phyloP scores from a whole-genome alignment of 2,888 invertebrate species.

The Heliconius ismenius region DNA sequence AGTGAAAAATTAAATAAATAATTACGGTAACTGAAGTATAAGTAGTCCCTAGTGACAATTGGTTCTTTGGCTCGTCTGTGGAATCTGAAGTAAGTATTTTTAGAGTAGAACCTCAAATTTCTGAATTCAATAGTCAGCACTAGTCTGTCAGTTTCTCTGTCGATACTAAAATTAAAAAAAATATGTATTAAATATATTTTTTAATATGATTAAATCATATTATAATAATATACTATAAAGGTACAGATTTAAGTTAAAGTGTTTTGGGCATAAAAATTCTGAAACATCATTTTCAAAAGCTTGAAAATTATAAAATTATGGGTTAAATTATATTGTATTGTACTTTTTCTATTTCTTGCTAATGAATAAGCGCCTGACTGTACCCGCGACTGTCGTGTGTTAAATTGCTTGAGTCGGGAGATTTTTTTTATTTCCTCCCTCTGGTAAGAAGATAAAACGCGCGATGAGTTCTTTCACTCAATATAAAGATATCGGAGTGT shows the following conservation, averaged over 20 bases:
- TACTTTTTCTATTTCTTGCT: no score
- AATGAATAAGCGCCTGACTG: no score
- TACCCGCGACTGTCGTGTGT: no score
- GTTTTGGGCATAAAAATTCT: no score
- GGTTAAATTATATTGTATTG: neutral
- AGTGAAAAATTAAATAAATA: neutral
- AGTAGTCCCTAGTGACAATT: conserved; percentile 45
- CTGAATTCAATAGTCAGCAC: conserved; percentile 46
- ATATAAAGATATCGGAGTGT: neutral
- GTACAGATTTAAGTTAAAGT: no score
- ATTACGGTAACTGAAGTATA: conserved; percentile 48
- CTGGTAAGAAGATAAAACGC: neutral
- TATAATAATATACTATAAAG: no score
- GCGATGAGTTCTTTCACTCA: neutral
- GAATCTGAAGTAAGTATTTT: conserved; percentile 45
- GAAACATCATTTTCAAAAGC: neutral
- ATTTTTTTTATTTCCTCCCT: neutral
- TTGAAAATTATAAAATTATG: neutral
- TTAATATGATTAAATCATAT: neutral
- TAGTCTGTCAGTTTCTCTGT: conserved; percentile 47
- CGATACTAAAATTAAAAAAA: conserved; percentile 43
- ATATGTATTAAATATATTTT: neutral
- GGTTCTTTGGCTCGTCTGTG: conserved; percentile 52
- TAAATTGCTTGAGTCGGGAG: neutral
- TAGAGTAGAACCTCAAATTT: conserved; percentile 43